Evolutionary conservation across 2,113 vertebrate genomes (phyloP).

Genomic region (Aplodontia rufa): DNA sequence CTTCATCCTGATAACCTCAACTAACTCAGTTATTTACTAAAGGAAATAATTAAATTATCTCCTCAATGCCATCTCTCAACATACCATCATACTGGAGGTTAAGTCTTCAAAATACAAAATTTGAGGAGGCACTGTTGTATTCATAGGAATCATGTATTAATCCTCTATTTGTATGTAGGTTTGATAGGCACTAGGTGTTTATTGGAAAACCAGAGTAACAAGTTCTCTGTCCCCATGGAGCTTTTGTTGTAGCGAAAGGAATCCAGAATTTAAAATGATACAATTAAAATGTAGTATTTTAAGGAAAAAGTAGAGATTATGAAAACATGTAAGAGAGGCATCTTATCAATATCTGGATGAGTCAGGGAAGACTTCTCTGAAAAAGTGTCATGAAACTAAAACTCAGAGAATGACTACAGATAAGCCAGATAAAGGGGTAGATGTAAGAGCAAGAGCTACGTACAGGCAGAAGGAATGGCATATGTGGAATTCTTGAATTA

Average conservation of each 20-base stretch:
- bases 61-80: neutral
- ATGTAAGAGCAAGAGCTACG: neutral
- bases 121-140: neutral
- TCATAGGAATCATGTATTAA: neutral
- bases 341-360: no score
- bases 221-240: neutral
- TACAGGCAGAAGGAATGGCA: neutral
- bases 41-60: neutral
- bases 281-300: neutral
- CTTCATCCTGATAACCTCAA: neutral
- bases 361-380: neutral
- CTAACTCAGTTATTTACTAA: neutral
- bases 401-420: neutral
- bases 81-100: neutral
- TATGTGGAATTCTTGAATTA: neutral
- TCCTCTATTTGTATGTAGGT: neutral
- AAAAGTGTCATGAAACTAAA: neutral
- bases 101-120: neutral
- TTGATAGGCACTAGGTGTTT: neutral
- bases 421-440: fast-evolving
- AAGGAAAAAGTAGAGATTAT: neutral
- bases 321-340: neutral
- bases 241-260: neutral
- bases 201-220: neutral
- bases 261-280: neutral